phyloP scores from a whole-genome alignment of 2,797 vertebrate genomes.

The Sebastes goodei region DNA sequence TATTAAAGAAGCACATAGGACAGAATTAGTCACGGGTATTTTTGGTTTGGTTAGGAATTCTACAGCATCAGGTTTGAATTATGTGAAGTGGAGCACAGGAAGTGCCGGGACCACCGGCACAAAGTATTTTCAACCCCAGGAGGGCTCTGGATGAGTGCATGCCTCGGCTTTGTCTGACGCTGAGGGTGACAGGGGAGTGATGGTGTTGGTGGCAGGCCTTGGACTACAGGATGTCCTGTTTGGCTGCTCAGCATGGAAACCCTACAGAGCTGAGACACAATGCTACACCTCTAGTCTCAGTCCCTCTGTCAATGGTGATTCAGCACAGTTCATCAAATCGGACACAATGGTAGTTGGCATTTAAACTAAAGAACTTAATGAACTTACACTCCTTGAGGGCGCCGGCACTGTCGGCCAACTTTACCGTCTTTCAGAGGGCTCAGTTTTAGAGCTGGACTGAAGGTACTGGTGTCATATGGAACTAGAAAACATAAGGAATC shows the following conservation, averaged over 20 bases:
- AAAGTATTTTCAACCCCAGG: constrained; percentile 12
- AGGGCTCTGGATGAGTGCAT: not conserved
- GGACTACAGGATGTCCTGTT: constrained; percentile 85
- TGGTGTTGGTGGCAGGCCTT: constrained; percentile 63
- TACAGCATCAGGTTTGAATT: constrained; percentile 6
- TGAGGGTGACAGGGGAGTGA: constrained; percentile 22
- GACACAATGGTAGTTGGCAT: not conserved
- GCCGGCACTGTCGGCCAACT: too few species aligned
- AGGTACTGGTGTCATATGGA: too few species aligned
- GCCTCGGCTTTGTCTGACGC: constrained; percentile 76
- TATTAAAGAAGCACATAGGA: constrained; percentile 6
- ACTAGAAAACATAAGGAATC: too few species aligned
- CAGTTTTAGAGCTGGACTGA: too few species aligned
- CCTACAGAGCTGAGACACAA: constrained; percentile 33
- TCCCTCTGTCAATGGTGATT: constrained; percentile 10
- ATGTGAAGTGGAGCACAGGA: constrained; percentile 21
- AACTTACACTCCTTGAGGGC: not conserved
- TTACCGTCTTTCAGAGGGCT: too few species aligned
- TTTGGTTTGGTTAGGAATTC: constrained; percentile 1
- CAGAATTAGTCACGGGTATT: constrained; percentile 23
- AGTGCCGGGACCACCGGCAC: constrained; percentile 21
- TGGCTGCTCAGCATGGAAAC: constrained; percentile 79
- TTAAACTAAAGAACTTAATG: not conserved
- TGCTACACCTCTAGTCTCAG: not conserved
- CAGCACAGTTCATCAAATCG: constrained; percentile 2